Evolutionary conservation across 2,797 vertebrate genomes (phyloP).

Genomic region (Xiphorhynchus erythropygius): DNA sequence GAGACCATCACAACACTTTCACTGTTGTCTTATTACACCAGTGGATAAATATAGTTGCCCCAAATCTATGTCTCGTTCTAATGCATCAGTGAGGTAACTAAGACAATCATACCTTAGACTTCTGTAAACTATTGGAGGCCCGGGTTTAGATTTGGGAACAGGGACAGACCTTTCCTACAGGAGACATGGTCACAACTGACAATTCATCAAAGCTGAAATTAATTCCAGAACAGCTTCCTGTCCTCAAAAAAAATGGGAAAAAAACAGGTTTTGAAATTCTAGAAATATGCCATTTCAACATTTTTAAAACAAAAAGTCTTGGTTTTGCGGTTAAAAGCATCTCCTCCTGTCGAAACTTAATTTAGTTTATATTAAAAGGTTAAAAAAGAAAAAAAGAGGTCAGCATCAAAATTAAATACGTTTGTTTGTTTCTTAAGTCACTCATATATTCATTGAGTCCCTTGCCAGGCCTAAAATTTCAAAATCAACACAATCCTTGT

Average conservation of each 20-base stretch:
- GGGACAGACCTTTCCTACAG: not conserved
- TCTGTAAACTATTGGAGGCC: not conserved
- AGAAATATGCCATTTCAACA: constrained; percentile 11
- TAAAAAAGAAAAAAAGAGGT: not conserved
- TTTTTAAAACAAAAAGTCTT: not conserved
- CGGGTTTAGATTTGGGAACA: not conserved
- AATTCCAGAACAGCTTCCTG: not conserved
- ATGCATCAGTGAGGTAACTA: not conserved
- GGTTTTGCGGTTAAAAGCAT: not conserved
- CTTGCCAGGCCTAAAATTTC: not conserved
- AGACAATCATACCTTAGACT: not conserved
- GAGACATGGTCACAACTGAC: not conserved
- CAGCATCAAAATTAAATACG: not conserved
- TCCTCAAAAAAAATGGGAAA: not conserved
- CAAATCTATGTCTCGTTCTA: not conserved
- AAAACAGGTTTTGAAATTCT: not conserved
- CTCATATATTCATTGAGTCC: not conserved
- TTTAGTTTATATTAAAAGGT: not conserved
- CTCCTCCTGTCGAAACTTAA: not conserved
- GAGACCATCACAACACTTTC: not conserved
- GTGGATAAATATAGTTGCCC: not conserved
- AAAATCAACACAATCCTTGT: not conserved
- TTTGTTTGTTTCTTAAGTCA: constrained; percentile 5
- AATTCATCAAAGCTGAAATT: constrained; percentile 8
- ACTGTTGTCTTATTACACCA: not conserved